Conservation (phyloP, 1,140 invertebrate genomes). For the Heliothis virescens region DNA sequence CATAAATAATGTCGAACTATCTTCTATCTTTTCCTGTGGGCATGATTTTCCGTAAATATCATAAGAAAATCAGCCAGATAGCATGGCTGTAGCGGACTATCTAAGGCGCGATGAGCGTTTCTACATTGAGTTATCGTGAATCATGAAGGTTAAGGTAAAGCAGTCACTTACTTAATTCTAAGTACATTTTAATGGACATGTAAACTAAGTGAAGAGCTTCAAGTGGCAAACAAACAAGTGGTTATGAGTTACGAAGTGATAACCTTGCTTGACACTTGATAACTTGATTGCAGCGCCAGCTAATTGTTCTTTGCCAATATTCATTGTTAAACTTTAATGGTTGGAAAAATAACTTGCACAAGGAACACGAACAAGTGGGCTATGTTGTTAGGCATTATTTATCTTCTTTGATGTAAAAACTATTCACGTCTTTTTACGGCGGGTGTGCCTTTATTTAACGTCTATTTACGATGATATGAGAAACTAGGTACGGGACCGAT, state of each 20-base stretch:
- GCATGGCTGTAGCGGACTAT: too few species aligned
- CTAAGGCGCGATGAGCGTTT: not conserved
- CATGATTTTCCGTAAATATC: too few species aligned
- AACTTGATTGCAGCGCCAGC: constrained; percentile 25
- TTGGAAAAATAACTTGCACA: constrained; percentile 2
- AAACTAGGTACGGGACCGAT: too few species aligned
- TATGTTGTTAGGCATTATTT: not conserved
- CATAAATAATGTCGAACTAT: too few species aligned
- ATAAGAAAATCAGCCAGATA: too few species aligned
- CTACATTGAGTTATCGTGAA: not conserved
- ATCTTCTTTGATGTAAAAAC: not conserved
- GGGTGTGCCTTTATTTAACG: too few species aligned
- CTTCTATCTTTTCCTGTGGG: too few species aligned
- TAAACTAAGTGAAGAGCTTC: not conserved
- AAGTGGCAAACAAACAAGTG: not conserved
- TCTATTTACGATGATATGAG: too few species aligned
- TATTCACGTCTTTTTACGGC: too few species aligned
- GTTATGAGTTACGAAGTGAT: constrained; percentile 5
- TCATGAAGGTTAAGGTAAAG: not conserved
- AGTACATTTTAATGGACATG: not conserved
- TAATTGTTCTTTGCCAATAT: constrained; percentile 41
- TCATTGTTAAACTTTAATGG: constrained; percentile 26
- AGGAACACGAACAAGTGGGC: not conserved
- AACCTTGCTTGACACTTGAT: constrained; percentile 22
- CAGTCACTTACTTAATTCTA: not conserved